Conservation (phyloP, 2,797 vertebrate species). For the Microctenopoma lineatum region DNA sequence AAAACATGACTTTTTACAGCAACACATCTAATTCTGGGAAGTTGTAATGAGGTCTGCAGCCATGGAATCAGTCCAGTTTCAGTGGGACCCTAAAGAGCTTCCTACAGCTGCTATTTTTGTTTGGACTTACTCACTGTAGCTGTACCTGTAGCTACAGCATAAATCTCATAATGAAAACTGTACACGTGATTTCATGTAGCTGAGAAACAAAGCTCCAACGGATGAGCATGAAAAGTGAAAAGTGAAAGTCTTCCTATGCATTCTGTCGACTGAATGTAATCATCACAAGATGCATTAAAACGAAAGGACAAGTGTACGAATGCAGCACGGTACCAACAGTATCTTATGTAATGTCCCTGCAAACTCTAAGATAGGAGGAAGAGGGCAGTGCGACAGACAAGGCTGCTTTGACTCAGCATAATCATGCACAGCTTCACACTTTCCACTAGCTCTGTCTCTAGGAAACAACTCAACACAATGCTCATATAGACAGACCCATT, state of each 20-base stretch:
- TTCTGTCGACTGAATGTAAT: not conserved
- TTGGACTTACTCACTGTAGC: not conserved
- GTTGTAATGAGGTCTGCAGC: slow-evolving; percentile 2
- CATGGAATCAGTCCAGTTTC: slow-evolving; percentile 20
- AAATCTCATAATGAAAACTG: not conserved
- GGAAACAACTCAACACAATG: slow-evolving; percentile 49
- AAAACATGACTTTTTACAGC: slow-evolving; percentile 10
- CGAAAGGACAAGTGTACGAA: slow-evolving; percentile 3
- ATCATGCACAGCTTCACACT: slow-evolving; percentile 49
- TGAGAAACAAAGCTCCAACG: not conserved
- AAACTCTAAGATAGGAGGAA: slow-evolving; percentile 26
- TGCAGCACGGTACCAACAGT: slow-evolving; percentile 11
- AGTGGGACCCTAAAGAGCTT: slow-evolving; percentile 6
- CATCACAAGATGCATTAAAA: not conserved
- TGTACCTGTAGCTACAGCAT: not conserved
- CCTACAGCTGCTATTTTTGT: slow-evolving; percentile 1
- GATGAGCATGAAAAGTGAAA: not conserved
- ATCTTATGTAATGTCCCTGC: slow-evolving; percentile 34
- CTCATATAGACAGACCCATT: slow-evolving; percentile 20
- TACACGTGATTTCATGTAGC: not conserved
- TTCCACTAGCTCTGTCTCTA: slow-evolving; percentile 39
- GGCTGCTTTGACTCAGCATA: slow-evolving; percentile 80
- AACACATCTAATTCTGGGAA: not conserved
- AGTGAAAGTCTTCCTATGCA: not conserved
- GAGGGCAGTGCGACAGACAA: slow-evolving; percentile 31